Evolutionary conservation across 2,888 invertebrate species (phyloP).

Genomic region (Scaptomyza reducta): DNA sequence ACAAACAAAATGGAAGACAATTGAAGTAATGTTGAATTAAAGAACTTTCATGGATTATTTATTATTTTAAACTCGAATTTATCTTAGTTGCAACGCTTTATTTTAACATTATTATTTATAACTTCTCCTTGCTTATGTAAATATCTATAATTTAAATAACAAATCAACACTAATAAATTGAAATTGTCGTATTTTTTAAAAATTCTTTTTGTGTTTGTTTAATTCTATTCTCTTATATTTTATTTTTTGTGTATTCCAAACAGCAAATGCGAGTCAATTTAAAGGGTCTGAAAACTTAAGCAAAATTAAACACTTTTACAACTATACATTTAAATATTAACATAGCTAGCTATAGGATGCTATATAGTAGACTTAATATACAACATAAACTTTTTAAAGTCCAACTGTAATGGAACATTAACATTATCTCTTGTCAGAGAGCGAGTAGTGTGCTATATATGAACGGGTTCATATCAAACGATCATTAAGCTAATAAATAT

Average conservation of each 20-base stretch:
- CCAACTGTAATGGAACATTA: slow-evolving; percentile 45
- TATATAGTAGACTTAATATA: slow-evolving; percentile 37
- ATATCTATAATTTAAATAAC: slow-evolving; percentile 66
- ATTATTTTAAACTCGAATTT: slow-evolving; percentile 68
- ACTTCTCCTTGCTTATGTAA: slow-evolving; percentile 68
- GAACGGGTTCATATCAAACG: slow-evolving; percentile 65
- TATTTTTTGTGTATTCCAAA: slow-evolving; percentile 2
- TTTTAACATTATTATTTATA: slow-evolving; percentile 61
- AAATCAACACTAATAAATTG: slow-evolving; percentile 65
- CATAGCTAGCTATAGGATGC: slow-evolving; percentile 46
- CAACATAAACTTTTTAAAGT: slow-evolving; percentile 27
- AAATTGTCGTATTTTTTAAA: slow-evolving; percentile 55
- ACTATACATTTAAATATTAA: slow-evolving; percentile 27
- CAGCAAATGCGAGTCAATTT: slow-evolving; percentile 61
- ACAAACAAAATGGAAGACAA: slow-evolving; percentile 50
- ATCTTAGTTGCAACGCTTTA: slow-evolving; percentile 48
- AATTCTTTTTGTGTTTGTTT: slow-evolving; percentile 18
- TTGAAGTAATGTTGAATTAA: slow-evolving; percentile 41
- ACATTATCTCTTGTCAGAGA: slow-evolving; percentile 7
- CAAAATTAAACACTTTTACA: slow-evolving; percentile 29
- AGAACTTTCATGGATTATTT: slow-evolving; percentile 56
- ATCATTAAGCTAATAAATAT: slow-evolving; percentile 45
- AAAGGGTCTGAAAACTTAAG: slow-evolving; percentile 44
- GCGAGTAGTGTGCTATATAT: slow-evolving; percentile 38
- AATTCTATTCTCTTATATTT: slow-evolving; percentile 1